These are phyloP conservation scores for Protodeltote pygarga DNA, from an alignment of 2,888 invertebrate genomes.

Conservation along the genomic window DNA sequence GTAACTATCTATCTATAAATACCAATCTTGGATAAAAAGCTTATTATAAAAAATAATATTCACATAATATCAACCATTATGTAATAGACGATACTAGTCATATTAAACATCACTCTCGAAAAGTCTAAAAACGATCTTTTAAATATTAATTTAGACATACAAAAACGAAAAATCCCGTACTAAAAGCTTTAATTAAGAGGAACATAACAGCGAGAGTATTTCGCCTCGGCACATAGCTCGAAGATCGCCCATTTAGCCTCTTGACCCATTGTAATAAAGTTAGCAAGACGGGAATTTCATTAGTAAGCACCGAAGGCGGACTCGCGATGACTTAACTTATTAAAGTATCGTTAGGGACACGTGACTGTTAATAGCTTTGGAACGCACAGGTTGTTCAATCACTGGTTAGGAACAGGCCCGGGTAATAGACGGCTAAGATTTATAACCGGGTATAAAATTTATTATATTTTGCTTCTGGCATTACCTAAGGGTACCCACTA, in stretches of 20 bases:
- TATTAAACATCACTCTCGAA: too few species aligned
- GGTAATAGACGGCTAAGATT: slow-evolving; percentile 7
- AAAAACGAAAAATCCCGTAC: slow-evolving; percentile 24
- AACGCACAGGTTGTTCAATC: slow-evolving; percentile 38
- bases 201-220: slow-evolving; percentile 45
- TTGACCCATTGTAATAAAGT: slow-evolving; percentile 71
- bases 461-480: too few species aligned
- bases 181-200: slow-evolving; percentile 37
- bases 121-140: too few species aligned
- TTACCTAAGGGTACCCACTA: too few species aligned
- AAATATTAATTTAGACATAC: too few species aligned
- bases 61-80: too few species aligned
- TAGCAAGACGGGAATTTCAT: slow-evolving; percentile 66
- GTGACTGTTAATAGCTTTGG: slow-evolving; percentile 36
- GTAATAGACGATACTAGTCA: too few species aligned
- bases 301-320: slow-evolving; percentile 49
- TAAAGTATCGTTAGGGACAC: slow-evolving; percentile 50
- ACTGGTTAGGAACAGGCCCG: slow-evolving; percentile 12
- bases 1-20: too few species aligned
- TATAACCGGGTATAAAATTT: slow-evolving; percentile 15
- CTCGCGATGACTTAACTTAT: slow-evolving; percentile 55
- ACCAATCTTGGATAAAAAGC: too few species aligned
- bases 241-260: slow-evolving; percentile 70
- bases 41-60: too few species aligned
- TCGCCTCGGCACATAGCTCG: slow-evolving; percentile 28